Evolutionary conservation across 2,888 invertebrate genomes (phyloP), one percentile per base, ranked within the genome.

Genomic region (Trachelus tabidus): DNA sequence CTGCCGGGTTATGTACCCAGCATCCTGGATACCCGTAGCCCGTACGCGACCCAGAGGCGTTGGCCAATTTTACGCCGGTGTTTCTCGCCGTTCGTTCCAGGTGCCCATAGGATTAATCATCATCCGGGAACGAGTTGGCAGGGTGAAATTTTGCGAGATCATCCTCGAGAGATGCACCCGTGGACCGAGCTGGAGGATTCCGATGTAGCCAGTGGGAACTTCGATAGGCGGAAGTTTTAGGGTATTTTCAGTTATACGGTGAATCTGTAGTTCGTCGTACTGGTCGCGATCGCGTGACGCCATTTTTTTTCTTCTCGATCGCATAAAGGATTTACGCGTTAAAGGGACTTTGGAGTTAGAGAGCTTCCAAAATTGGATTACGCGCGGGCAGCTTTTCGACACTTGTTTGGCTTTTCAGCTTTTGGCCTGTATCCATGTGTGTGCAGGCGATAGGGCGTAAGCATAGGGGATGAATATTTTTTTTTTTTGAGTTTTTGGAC

Each of bases 331-430:
- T 6, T 40, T 69, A 84, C 79, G 77, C 79, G 79, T 79, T 77
- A 40, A 40, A 40, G 40, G 75, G 83, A 86, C 84, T 86, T 87
- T 82, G 87, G 86, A 86, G 86, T 87, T 88, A 83, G 84, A 83
- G 84, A 88, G 89, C 86, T 89, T 89, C 88, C 76, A 78, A 81
- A 88, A 88, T 82, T 82, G 85, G 88, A 89, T 89, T 87, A 87
- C 80, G 79, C 73, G 74, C 68, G 76, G 78, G 79, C 77, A 83
- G 85, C 84, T 84, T 82, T 83, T 80, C 82, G 83, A 83, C 86
- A 85, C 87, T 88, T 83, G 83, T 84, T 83, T 77, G 85, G 87
- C 82, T 88, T 87, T 30, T 30, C 69, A 30, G 6, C 30, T 69
- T 69, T 11, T 12, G 3, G 12, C 3, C 35, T 12, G 12, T 35